Conservation (phyloP, 2,797 vertebrate genomes). For the Oreonectes daqikongensis region DNA sequence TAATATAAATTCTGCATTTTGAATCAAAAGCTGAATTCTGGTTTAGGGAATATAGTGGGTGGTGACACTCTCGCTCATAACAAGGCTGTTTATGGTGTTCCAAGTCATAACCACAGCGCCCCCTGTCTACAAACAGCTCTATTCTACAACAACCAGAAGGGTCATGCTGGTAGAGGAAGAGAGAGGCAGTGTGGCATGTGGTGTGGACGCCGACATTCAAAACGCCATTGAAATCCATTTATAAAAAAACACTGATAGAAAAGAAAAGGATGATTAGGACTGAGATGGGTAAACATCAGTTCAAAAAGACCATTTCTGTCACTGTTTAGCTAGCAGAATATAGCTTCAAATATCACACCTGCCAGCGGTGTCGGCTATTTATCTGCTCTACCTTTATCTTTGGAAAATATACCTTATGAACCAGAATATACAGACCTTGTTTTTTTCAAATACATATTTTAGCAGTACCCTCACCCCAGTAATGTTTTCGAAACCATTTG, state of each 20-base stretch:
- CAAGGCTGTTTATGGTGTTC: slow-evolving; percentile 40
- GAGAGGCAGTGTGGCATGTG: slow-evolving; percentile 76
- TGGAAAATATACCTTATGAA: not conserved
- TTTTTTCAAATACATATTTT: not conserved
- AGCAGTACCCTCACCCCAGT: not conserved
- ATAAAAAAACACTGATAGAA: slow-evolving; percentile 79
- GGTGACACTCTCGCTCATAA: slow-evolving; percentile 45
- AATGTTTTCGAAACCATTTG: not conserved
- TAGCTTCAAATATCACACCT: not conserved
- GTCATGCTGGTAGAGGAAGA: slow-evolving; percentile 72
- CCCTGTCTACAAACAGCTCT: slow-evolving; percentile 64
- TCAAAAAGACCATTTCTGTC: slow-evolving; percentile 28
- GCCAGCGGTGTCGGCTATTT: not conserved
- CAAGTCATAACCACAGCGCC: slow-evolving; percentile 56
- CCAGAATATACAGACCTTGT: not conserved
- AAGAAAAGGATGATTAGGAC: slow-evolving; percentile 68
- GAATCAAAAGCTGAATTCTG: not conserved
- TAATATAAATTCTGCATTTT: not conserved
- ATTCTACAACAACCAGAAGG: slow-evolving; percentile 63
- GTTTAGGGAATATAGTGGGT: slow-evolving; percentile 25
- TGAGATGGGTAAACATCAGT: slow-evolving; percentile 58
- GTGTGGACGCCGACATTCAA: slow-evolving; percentile 72
- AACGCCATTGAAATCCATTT: slow-evolving; percentile 76
- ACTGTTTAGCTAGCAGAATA: not conserved
- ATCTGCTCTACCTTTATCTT: slow-evolving; percentile 12